Evolutionary conservation across 2,113 vertebrate species (phyloP).

Genomic region (Gymnogyps californianus): DNA sequence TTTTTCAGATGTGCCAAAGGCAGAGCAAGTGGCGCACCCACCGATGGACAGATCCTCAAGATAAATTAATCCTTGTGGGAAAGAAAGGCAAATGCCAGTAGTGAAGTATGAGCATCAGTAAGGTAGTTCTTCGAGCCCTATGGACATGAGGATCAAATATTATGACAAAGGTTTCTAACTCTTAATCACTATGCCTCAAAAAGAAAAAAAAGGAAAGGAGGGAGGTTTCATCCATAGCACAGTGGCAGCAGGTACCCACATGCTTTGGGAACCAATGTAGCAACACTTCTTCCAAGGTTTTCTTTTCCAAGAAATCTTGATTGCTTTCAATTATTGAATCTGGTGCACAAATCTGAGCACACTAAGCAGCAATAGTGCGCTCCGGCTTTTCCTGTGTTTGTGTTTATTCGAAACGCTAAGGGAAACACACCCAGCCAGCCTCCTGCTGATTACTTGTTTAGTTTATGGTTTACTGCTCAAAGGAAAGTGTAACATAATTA

Average conservation of each 20-base stretch:
- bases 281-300: not conserved
- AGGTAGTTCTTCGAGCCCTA: not conserved
- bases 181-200: not conserved
- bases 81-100: not conserved
- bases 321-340: not conserved
- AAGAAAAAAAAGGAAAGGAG: not conserved
- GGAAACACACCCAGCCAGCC: not conserved
- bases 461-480: not conserved
- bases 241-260: not conserved
- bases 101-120: not conserved
- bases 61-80: not conserved
- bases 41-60: not conserved
- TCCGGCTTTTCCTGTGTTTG: not conserved
- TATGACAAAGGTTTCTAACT: not conserved
- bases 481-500: not conserved
- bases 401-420: not conserved
- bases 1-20: not conserved
- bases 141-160: not conserved
- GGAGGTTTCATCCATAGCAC: not conserved
- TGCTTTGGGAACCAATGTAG: not conserved
- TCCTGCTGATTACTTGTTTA: not conserved
- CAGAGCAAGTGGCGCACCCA: not conserved
- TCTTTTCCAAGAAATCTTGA: not conserved
- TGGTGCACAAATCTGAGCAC: not conserved
- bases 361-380: not conserved